Conservation (phyloP, 2,888 invertebrate genomes). For the Xanthorhoe designata region DNA sequence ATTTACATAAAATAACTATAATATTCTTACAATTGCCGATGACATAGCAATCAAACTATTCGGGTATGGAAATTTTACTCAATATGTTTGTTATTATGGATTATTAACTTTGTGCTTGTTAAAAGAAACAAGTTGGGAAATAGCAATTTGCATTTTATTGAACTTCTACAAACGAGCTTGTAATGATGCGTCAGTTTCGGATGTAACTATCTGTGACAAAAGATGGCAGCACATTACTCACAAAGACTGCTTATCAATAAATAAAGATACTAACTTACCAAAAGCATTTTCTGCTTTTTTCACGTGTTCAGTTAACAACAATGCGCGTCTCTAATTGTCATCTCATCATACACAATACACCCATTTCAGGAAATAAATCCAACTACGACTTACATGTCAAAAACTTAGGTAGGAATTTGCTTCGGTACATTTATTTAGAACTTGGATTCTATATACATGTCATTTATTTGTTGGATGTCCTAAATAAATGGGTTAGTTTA, state of each 20-base stretch:
- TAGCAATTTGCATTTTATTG: slow-evolving; percentile 34
- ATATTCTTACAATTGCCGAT: slow-evolving; percentile 73
- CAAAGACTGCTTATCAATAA: background rate
- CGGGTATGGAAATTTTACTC: slow-evolving; percentile 62
- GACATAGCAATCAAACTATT: slow-evolving; percentile 61
- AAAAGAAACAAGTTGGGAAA: slow-evolving; percentile 35
- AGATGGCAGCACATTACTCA: slow-evolving; percentile 26
- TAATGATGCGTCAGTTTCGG: slow-evolving; percentile 12
- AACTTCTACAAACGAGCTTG: slow-evolving; percentile 28
- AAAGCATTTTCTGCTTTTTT: too few relatives aligned
- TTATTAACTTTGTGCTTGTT: slow-evolving; percentile 34
- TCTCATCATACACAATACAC: too few relatives aligned
- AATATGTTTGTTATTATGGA: slow-evolving; percentile 46
- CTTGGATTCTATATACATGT: too few relatives aligned
- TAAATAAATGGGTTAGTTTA: too few relatives aligned
- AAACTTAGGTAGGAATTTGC: too few relatives aligned
- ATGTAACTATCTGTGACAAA: slow-evolving; percentile 8
- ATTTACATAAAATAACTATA: slow-evolving; percentile 80
- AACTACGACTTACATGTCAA: too few relatives aligned
- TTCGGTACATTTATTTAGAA: too few relatives aligned
- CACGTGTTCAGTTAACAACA: too few relatives aligned
- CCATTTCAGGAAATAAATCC: too few relatives aligned
- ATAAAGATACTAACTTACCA: background rate
- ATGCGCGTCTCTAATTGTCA: too few relatives aligned
- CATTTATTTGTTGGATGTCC: too few relatives aligned